These are phyloP conservation scores for Pteronura brasiliensis DNA, from an alignment of 2,113 vertebrate genomes.

Conservation along the genomic window DNA sequence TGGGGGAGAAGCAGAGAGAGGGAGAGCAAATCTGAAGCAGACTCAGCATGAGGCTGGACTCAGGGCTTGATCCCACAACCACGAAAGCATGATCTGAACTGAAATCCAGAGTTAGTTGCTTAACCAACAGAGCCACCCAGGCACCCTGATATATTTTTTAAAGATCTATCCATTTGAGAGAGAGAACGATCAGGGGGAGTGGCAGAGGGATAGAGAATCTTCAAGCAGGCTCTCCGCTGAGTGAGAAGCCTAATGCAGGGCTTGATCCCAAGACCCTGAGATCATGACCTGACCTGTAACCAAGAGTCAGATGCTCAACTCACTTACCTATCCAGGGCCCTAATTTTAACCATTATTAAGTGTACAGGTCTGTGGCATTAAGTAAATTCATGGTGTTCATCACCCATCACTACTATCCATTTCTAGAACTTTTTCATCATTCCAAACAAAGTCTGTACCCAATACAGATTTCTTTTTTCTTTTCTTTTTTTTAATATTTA, in stretches of 20 bases:
- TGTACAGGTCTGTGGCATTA: not conserved
- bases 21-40: not conserved
- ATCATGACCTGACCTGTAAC: not conserved
- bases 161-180: not conserved
- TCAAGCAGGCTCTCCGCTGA: not conserved
- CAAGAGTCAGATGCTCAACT: not conserved
- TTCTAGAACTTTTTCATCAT: not conserved
- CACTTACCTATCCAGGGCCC: not conserved
- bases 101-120: not conserved
- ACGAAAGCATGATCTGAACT: not conserved
- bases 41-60: not conserved
- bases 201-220: not conserved
- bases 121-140: not conserved
- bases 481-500: not conserved
- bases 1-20: not conserved
- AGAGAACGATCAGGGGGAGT: too few relatives aligned
- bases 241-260: not conserved
- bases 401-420: not conserved
- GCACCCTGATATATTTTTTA: not conserved
- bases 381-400: not conserved
- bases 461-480: not conserved
- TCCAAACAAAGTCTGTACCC: not conserved
- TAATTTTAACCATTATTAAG: not conserved
- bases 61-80: not conserved
- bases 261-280: not conserved